phyloP scores from a whole-genome alignment of 2,797 vertebrate genomes.

The Siniperca scherzeri region DNA sequence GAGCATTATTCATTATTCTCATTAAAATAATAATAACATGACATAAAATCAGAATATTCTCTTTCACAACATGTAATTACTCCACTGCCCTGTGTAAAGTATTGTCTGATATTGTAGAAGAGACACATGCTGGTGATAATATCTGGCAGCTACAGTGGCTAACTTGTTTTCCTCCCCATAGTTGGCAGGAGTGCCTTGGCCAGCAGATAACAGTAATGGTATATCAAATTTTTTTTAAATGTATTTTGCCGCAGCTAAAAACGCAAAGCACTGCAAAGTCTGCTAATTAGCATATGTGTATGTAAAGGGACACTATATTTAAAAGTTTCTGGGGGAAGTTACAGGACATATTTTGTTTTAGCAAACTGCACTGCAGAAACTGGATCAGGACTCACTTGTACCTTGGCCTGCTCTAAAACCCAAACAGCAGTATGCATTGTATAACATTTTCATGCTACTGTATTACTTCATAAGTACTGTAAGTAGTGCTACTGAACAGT shows the following conservation, averaged over 20 bases:
- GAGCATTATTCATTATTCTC: not conserved
- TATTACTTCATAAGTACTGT: slow-evolving; percentile 16
- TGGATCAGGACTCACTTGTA: slow-evolving; percentile 2
- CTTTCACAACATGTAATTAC: not conserved
- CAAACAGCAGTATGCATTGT: not conserved
- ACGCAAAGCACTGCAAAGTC: slow-evolving; percentile 45
- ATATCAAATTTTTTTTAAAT: slow-evolving; percentile 42
- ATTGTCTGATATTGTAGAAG: not conserved
- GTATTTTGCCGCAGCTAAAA: slow-evolving; percentile 43
- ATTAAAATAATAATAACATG: not conserved
- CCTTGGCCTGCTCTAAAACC: not conserved
- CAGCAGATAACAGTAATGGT: slow-evolving; percentile 53
- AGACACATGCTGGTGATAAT: slow-evolving; percentile 36
- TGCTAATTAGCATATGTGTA: slow-evolving; percentile 25
- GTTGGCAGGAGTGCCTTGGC: slow-evolving; percentile 38
- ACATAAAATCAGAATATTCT: not conserved
- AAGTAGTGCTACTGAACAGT: slow-evolving; percentile 21
- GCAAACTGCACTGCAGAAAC: not conserved
- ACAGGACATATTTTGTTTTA: slow-evolving; percentile 3
- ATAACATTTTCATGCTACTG: slow-evolving; percentile 19
- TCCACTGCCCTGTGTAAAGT: not conserved
- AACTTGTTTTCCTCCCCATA: slow-evolving; percentile 47
- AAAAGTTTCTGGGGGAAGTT: slow-evolving; percentile 2
- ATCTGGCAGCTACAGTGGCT: slow-evolving; percentile 48
- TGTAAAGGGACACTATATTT: not conserved